These are phyloP conservation scores for Acyrthosiphon pisum DNA, from an alignment of 1,140 invertebrate genomes.

Conservation along the genomic window DNA sequence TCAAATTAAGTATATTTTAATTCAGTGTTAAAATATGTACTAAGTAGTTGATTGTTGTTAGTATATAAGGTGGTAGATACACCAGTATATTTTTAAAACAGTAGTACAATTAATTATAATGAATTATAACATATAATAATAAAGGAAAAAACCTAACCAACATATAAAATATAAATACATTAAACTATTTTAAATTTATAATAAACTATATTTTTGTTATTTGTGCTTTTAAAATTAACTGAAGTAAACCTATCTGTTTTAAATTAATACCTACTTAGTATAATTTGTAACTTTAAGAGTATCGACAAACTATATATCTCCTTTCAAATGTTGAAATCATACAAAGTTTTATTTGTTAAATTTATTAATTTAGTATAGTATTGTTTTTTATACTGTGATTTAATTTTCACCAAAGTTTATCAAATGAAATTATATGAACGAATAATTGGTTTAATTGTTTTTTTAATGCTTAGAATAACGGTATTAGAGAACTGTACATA, in stretches of 20 bases:
- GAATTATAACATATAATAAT: background rate
- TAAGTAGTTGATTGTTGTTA: too few species aligned
- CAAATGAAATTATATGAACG: background rate
- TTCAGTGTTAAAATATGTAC: background rate
- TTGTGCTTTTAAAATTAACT: background rate
- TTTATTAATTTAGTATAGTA: background rate
- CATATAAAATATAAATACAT: too few species aligned
- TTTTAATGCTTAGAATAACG: background rate
- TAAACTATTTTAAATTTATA: background rate
- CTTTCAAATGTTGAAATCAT: background rate
- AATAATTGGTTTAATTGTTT: slow-evolving; percentile 6
- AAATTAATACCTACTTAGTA: background rate
- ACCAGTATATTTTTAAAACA: background rate
- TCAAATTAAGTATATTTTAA: background rate
- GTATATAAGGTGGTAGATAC: too few species aligned
- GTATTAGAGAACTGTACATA: background rate
- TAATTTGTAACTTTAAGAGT: background rate
- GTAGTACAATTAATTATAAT: background rate
- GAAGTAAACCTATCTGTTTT: background rate
- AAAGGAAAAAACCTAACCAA: background rate
- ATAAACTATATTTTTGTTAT: background rate
- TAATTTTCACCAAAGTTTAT: background rate
- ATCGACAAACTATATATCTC: background rate
- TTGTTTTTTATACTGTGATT: background rate
- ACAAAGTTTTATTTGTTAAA: background rate